Percentiles rank a stretch among this genome's conserved stretches.
Conservation (phyloP, 2,888 invertebrate genomes). For the Gerosis bhagava region DNA sequence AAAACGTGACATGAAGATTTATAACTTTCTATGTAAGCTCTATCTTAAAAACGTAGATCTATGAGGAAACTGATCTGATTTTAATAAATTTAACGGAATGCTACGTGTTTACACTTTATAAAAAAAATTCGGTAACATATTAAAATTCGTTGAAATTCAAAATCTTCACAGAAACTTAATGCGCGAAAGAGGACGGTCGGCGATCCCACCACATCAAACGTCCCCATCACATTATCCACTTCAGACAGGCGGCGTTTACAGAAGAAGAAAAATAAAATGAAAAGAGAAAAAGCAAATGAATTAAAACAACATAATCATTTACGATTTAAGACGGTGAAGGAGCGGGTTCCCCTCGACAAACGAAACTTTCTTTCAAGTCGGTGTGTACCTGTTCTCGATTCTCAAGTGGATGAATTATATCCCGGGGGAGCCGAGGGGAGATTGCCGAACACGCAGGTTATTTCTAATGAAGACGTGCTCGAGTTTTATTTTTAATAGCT, state of each 20-base stretch:
- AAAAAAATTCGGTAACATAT: too few relatives aligned
- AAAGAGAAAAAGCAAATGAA: slow-evolving; percentile 75
- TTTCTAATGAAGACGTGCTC: slow-evolving; percentile 73
- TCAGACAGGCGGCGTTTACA: slow-evolving; percentile 76
- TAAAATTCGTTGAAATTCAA: too few relatives aligned
- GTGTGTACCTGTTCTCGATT: slow-evolving; percentile 75
- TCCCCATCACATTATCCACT: slow-evolving; percentile 60
- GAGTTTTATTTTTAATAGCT: slow-evolving; percentile 67
- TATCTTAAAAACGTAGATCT: too few relatives aligned
- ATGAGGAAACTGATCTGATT: too few relatives aligned
- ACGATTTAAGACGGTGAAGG: slow-evolving; percentile 71
- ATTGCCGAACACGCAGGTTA: slow-evolving; percentile 57
- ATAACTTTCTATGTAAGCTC: too few relatives aligned
- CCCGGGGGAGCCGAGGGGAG: slow-evolving; percentile 71
- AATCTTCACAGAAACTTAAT: slow-evolving; percentile 32
- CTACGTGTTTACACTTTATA: too few relatives aligned
- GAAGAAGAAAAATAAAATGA: slow-evolving; percentile 67
- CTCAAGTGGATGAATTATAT: slow-evolving; percentile 80
- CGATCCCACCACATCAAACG: slow-evolving; percentile 43
- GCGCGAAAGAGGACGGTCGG: slow-evolving; percentile 40
- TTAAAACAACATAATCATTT: slow-evolving; percentile 81
- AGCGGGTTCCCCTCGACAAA: slow-evolving; percentile 71
- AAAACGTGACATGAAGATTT: too few relatives aligned
- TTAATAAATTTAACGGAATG: too few relatives aligned
- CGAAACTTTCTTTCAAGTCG: slow-evolving; percentile 79